Percentiles rank a stretch among this genome's conserved stretches.
These are phyloP conservation scores for Scaptomyza hsui DNA, from an alignment of 1,140 invertebrate genomes.

Conservation along the genomic window DNA sequence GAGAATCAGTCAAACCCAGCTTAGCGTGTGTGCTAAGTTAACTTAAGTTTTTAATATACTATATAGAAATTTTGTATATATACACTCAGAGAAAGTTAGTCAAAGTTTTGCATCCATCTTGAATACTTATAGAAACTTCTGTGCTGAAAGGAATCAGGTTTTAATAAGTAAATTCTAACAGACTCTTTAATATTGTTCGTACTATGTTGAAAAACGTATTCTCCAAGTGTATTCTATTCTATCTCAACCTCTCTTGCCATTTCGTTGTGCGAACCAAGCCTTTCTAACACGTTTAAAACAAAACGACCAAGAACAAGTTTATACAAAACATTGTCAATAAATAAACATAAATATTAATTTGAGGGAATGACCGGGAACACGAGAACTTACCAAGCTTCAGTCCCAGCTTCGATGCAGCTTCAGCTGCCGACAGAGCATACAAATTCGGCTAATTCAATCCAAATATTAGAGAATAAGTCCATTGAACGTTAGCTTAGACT, in stretches of 20 bases:
- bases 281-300: slow-evolving; percentile 80
- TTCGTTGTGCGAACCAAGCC: slow-evolving; percentile 67
- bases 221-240: slow-evolving; percentile 50
- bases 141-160: too few species aligned
- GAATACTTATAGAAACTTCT: too few species aligned
- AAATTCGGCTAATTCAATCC: slow-evolving; percentile 23
- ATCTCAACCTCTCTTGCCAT: slow-evolving; percentile 53
- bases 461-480: slow-evolving; percentile 36
- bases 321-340: slow-evolving; percentile 78
- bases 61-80: slow-evolving; percentile 35
- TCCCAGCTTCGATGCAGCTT: not conserved
- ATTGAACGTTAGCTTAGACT: slow-evolving; percentile 20
- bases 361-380: slow-evolving; percentile 56
- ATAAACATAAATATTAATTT: slow-evolving; percentile 81
- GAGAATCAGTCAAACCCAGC: slow-evolving; percentile 40
- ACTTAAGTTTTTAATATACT: slow-evolving; percentile 45
- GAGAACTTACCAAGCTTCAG: slow-evolving; percentile 5
- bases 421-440: slow-evolving; percentile 16
- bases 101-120: not conserved
- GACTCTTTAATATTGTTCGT: too few species aligned
- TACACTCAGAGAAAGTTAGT: slow-evolving; percentile 24
- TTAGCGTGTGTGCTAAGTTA: slow-evolving; percentile 45
- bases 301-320: slow-evolving; percentile 78
- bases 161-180: too few species aligned
- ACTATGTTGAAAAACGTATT: slow-evolving; percentile 19